Percentiles rank a stretch among this genome's conserved stretches.
These are phyloP conservation scores for Aphidoletes aphidimyza DNA, from an alignment of 2,888 invertebrate genomes.

Conservation along the genomic window DNA sequence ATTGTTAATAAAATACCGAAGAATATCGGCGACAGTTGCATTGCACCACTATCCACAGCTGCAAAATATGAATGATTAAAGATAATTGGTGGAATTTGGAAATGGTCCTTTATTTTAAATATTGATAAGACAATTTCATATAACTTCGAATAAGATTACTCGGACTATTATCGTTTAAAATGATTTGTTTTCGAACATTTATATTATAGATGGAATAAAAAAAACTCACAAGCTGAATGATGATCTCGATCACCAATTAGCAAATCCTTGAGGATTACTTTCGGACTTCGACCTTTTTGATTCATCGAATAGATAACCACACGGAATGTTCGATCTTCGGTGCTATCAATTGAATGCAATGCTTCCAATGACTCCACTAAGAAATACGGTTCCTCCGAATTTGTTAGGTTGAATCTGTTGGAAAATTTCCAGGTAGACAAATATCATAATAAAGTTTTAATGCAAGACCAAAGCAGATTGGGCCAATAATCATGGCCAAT, in stretches of 20 bases:
- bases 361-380: conserved; percentile 67
- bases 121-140: not conserved
- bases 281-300: conserved; percentile 81
- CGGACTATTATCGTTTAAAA: too few species aligned
- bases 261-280: conserved; percentile 79
- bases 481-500: too few species aligned
- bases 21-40: conserved; percentile 66
- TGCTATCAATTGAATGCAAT: conserved; percentile 79
- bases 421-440: too few species aligned
- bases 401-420: conserved; percentile 65
- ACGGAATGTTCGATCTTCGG: conserved; percentile 83
- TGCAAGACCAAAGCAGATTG: too few species aligned
- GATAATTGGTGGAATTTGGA: not conserved
- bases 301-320: conserved; percentile 83
- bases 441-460: too few species aligned
- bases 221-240: conserved; percentile 14
- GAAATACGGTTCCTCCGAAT: conserved; percentile 66
- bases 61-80: too few species aligned
- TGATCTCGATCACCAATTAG: conserved; percentile 69
- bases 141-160: too few species aligned
- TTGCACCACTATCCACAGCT: conserved; percentile 61
- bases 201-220: not conserved
- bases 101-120: too few species aligned
- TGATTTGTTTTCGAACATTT: not conserved
- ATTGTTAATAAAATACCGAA: conserved; percentile 66